Evolutionary conservation across 1,140 invertebrate genomes (phyloP).

Genomic region (Mamestra configurata): DNA sequence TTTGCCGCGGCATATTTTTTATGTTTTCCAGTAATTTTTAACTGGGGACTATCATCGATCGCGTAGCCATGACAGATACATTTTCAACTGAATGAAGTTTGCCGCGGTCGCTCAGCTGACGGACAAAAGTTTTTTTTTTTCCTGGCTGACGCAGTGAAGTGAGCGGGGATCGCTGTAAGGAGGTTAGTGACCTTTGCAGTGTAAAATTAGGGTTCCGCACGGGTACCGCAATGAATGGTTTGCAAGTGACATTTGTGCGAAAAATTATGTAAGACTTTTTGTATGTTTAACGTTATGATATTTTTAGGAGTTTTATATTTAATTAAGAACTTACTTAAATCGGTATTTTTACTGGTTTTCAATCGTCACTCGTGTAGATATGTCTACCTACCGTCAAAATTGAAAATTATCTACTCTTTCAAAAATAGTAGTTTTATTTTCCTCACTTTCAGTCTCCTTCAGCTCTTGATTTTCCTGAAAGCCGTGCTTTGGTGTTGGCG

Average conservation of each 20-base stretch:
- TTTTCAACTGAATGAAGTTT: constrained; percentile 79
- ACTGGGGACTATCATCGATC: constrained; percentile 80
- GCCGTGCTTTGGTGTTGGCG: too few relatives aligned
- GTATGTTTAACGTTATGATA: background rate
- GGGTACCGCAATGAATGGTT: constrained; percentile 22
- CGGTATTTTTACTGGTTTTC: background rate
- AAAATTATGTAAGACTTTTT: background rate
- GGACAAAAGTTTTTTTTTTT: constrained; percentile 75
- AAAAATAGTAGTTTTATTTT: too few relatives aligned
- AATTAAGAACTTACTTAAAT: background rate
- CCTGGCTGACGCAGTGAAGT: constrained; percentile 71
- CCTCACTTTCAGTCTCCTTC: too few relatives aligned
- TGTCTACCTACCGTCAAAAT: too few relatives aligned
- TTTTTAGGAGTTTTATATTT: background rate
- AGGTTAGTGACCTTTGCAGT: constrained; percentile 72
- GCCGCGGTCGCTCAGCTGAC: constrained; percentile 81
- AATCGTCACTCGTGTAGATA: too few relatives aligned
- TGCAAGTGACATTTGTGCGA: constrained; percentile 6
- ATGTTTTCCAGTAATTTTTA: constrained; percentile 80
- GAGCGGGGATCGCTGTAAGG: constrained; percentile 54
- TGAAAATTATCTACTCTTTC: too few relatives aligned
- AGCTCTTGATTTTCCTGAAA: too few relatives aligned
- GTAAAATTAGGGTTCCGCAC: constrained; percentile 56
- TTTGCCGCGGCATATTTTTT: constrained; percentile 78
- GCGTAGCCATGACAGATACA: constrained; percentile 82